Evolutionary conservation across 2,888 invertebrate species (phyloP).

Genomic region (Eremobia ochroleuca): DNA sequence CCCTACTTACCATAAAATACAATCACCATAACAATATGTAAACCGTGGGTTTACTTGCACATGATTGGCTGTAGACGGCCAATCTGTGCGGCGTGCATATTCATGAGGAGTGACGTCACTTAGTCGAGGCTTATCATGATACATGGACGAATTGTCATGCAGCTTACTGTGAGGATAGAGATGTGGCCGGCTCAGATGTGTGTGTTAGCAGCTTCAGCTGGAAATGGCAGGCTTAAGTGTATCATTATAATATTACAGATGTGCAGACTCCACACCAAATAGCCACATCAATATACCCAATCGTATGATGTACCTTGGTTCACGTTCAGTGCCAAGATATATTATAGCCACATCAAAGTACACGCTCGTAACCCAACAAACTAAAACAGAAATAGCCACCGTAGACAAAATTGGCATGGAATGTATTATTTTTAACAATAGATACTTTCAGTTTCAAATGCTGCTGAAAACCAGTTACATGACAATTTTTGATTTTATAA

Average conservation of each 20-base stretch:
- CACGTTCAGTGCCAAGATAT: not conserved
- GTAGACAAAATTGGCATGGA: not conserved
- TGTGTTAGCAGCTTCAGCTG: slow-evolving; percentile 16
- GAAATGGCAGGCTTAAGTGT: slow-evolving; percentile 18
- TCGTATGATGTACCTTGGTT: not conserved
- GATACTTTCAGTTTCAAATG: not conserved
- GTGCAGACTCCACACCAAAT: not conserved
- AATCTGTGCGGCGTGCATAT: slow-evolving; percentile 67
- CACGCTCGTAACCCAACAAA: not conserved
- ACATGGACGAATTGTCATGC: slow-evolving; percentile 59
- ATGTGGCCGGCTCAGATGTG: slow-evolving; percentile 34
- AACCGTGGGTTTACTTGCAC: slow-evolving; percentile 47
- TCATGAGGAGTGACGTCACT: slow-evolving; percentile 65
- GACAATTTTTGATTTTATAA: not conserved
- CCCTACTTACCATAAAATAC: slow-evolving; percentile 42
- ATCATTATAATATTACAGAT: slow-evolving; percentile 10
- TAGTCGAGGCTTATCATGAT: slow-evolving; percentile 62
- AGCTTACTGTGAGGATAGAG: slow-evolving; percentile 45
- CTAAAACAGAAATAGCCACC: not conserved
- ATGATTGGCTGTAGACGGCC: slow-evolving; percentile 61
- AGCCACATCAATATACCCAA: not conserved
- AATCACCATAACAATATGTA: slow-evolving; percentile 55
- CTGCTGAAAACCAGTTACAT: not conserved
- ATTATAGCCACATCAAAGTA: not conserved
- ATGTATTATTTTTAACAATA: not conserved